These are phyloP conservation scores for Orthosia gracilis DNA, from an alignment of 2,888 invertebrate genomes.

Conservation along the genomic window DNA sequence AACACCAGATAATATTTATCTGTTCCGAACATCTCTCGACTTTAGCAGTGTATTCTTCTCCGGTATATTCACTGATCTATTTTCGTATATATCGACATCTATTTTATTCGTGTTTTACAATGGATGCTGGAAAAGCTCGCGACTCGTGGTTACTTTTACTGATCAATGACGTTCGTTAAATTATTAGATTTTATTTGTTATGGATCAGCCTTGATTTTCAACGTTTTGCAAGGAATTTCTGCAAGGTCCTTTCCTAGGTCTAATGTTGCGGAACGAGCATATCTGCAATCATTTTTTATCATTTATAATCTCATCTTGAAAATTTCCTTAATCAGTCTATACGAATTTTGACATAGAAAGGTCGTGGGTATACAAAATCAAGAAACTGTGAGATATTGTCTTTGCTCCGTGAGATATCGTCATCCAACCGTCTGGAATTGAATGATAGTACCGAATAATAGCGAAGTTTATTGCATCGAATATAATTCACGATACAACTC, in stretches of 20 bases:
- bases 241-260: not conserved
- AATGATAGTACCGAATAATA: not conserved
- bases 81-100: constrained; percentile 30
- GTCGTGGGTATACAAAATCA: too few relatives aligned
- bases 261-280: too few relatives aligned
- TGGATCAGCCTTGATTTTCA: too few relatives aligned
- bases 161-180: not conserved
- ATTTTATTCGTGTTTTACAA: constrained; percentile 38
- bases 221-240: too few relatives aligned
- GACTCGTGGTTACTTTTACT: not conserved
- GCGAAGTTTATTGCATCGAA: constrained; percentile 5
- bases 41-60: constrained; percentile 8
- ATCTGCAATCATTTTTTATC: not conserved
- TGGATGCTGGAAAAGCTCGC: constrained; percentile 22
- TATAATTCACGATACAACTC: constrained; percentile 17
- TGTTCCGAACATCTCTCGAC: constrained; percentile 1
- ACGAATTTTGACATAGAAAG: not conserved
- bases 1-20: not conserved
- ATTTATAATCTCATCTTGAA: not conserved
- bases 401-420: not conserved
- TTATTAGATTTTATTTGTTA: not conserved
- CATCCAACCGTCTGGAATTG: not conserved
- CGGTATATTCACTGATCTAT: constrained; percentile 25
- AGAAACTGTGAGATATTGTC: too few relatives aligned
- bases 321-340: not conserved